Evolutionary conservation across 2,888 invertebrate genomes (phyloP), one percentile per base, ranked within the genome.

Genomic region (Mallateleia sp.): DNA sequence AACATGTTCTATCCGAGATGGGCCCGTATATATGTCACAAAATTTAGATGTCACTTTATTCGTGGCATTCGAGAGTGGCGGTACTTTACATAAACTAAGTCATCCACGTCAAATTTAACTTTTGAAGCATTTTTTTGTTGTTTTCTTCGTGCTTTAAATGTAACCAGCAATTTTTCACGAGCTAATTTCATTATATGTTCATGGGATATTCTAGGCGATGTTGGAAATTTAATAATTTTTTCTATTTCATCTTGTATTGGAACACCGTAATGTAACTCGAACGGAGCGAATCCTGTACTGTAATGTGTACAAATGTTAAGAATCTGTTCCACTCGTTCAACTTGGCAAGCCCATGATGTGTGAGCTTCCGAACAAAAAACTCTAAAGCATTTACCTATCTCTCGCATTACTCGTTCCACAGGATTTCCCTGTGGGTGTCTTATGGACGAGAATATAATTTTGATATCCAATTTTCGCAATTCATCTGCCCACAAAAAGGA

Each of bases 341-440:
- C 11, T 1, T 60, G 22, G 1, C 60, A 25, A 2, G 24, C 62
- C 62, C 62, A 62, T 14, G 62, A 62, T 0, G 62, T 24, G 24
- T 62, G 42, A 1, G 20, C 1, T 24, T 38, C 5, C 7, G 42
- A 24, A 18, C 62, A 62, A 11, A 45, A 64, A 1, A n/a, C 45
- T n/a, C 89, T 50, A 62, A 87, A 89, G 2, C 80, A 77, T 22
- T 75, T 25, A 3, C 79, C 81, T 0, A 88, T 9, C 14, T 92
- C 92, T 7, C 90, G 50, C 67, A 90, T 92, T 0, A 75, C 82
- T 15, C 91, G 9, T 64, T 92, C 91, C 0, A 84, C 75, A 0
- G 89, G 88, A 45, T 92, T 92, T 0, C 88, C 88, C 11, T 87
- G 90, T 0, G 91, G 91, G 52, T 90, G 90, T 22, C 45, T 6